Evolutionary conservation across 2,888 invertebrate species (phyloP).

Genomic region (Glaucopsyche alexis): DNA sequence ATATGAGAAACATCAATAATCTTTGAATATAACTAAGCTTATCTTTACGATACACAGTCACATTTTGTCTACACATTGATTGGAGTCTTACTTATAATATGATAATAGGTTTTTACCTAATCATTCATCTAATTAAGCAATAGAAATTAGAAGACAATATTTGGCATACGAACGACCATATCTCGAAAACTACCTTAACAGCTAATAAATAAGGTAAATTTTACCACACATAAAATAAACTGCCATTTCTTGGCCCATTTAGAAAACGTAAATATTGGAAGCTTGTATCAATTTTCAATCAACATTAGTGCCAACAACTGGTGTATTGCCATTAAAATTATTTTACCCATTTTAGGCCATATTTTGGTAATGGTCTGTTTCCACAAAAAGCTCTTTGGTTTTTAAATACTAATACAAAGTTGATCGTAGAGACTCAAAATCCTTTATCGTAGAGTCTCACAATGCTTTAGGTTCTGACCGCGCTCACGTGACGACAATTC

Average conservation of each 20-base stretch:
- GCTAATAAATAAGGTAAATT: no score
- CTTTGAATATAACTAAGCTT: slow-evolving; percentile 8
- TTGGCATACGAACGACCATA: no score
- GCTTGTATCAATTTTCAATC: slow-evolving; percentile 4
- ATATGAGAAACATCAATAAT: not conserved
- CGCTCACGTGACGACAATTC: not conserved
- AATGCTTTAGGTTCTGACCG: not conserved
- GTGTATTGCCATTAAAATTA: not conserved
- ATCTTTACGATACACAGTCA: not conserved
- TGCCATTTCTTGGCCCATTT: not conserved
- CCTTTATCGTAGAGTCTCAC: not conserved
- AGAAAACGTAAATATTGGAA: not conserved
- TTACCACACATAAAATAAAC: no score
- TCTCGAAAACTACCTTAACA: no score
- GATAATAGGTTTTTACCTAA: not conserved
- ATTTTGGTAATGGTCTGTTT: not conserved
- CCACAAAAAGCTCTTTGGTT: slow-evolving; percentile 9
- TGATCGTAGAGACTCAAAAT: not conserved
- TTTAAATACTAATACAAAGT: slow-evolving; percentile 3
- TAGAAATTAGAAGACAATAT: no score
- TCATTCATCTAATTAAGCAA: no score
- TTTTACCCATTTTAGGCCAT: slow-evolving; percentile 5
- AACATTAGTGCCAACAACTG: slow-evolving; percentile 14
- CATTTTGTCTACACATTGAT: not conserved
- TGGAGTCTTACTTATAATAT: not conserved